These are phyloP conservation scores for Syngnathus acus DNA, from an alignment of 2,797 vertebrate species.

Conservation along the genomic window DNA sequence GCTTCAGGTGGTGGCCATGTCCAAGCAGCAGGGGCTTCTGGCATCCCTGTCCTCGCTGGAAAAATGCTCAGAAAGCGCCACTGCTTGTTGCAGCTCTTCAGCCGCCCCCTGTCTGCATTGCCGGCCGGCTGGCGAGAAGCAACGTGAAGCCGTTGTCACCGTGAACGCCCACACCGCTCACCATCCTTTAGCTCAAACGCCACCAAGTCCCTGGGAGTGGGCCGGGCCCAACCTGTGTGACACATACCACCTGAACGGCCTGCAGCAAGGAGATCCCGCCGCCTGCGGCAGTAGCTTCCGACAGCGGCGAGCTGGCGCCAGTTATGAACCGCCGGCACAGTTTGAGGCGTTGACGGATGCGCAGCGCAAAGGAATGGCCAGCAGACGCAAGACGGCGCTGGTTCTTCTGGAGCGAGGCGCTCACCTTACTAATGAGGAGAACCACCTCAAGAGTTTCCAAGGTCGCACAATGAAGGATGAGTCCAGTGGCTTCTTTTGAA, in stretches of 20 bases:
- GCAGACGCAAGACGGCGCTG: constrained; percentile 73
- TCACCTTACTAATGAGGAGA: constrained; percentile 50
- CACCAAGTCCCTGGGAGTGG: constrained; percentile 70
- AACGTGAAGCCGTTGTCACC: constrained; percentile 79
- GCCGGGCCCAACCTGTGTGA: constrained; percentile 61
- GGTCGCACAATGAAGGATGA: constrained; percentile 64
- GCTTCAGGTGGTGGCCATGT: constrained; percentile 91
- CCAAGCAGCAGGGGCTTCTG: constrained; percentile 80
- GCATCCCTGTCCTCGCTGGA: constrained; percentile 51
- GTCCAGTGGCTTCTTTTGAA: constrained; percentile 29
- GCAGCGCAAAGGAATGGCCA: constrained; percentile 73
- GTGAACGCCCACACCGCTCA: constrained; percentile 84
- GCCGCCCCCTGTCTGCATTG: constrained; percentile 77
- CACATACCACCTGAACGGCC: constrained; percentile 72
- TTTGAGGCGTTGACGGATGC: constrained; percentile 55
- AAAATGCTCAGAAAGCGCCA: constrained; percentile 76
- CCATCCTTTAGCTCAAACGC: constrained; percentile 77
- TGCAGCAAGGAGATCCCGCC: constrained; percentile 52
- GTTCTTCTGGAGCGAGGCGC: constrained; percentile 59
- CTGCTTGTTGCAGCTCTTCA: constrained; percentile 74
- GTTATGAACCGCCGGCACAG: constrained; percentile 41
- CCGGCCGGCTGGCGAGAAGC: constrained; percentile 69
- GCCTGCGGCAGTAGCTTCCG: constrained; percentile 59
- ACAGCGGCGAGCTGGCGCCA: constrained; percentile 61
- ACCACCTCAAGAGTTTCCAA: constrained; percentile 52